Percentiles rank a stretch among this genome's conserved stretches.
Evolutionary conservation across 2,797 vertebrate genomes (phyloP).

Genomic region (Anisognathus igniventris): DNA sequence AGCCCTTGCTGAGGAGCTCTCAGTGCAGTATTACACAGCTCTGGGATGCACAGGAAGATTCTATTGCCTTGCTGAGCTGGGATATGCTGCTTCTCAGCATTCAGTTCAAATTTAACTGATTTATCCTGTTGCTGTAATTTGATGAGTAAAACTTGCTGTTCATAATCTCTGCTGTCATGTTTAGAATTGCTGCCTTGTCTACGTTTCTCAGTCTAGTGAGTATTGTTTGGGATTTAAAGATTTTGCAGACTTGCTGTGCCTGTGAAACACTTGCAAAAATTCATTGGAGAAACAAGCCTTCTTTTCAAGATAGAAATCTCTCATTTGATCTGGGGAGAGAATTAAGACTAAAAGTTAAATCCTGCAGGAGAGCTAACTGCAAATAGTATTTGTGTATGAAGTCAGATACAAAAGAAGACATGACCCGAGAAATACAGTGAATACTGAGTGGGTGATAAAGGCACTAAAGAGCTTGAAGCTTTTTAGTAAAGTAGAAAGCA

Average conservation of each 20-base stretch:
- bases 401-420: conserved; percentile 39
- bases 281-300: background rate
- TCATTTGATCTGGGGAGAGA: conserved; percentile 30
- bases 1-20: background rate
- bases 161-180: conserved; percentile 4
- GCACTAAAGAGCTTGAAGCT: conserved; percentile 27
- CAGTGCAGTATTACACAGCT: background rate
- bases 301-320: conserved; percentile 37
- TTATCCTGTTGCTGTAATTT: conserved; percentile 21
- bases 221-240: conserved; percentile 40
- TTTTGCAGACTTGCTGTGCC: conserved; percentile 4
- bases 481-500: conserved; percentile 19
- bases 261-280: conserved; percentile 13
- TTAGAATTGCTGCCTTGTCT: background rate
- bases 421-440: conserved; percentile 35
- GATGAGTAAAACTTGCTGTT: conserved; percentile 26
- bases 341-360: conserved; percentile 52
- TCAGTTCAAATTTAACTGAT: conserved; percentile 19
- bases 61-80: background rate
- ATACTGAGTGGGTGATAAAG: conserved; percentile 29
- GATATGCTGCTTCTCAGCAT: background rate
- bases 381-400: conserved; percentile 25
- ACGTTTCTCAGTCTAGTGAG: background rate
- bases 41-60: background rate
- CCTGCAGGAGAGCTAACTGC: background rate